Evolutionary conservation across 2,888 invertebrate species (phyloP), one percentile per base, ranked within the genome.

Genomic region (Himalopsyche anomala): DNA sequence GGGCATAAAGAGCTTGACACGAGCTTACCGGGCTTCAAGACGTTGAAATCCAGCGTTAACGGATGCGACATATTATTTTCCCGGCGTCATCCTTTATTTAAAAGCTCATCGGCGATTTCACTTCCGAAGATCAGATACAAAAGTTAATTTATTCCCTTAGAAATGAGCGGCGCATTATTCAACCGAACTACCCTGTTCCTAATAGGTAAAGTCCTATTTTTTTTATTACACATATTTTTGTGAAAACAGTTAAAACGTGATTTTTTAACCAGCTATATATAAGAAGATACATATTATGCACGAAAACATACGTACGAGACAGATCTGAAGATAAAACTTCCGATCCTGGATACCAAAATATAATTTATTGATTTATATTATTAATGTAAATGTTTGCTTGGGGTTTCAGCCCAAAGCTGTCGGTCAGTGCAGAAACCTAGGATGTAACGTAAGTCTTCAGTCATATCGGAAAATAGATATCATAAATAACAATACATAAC

Each of bases 81-180:
- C 62, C 62, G 62, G 62, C 62, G 62, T 62, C 62, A 62, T 62
- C 19, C 62, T 62, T 62, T 62, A 62, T 62, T 62, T 62, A 28
- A 19, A 62, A 62, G 62, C 62, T 62, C 62, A 62, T 62, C 62
- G 62, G 19, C 19, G 62, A 62, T 62, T 62, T 62, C 19, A 62
- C 62, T 62, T 62, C 62, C 62, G n/a, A 62, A 19, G 62, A 62
- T 62, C 62, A 19, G 62, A 62, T 62, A 62, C 6, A 8, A 62
- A n/a, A 62, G 62, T 62, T 62, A 62, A 62, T 62, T 62, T 62
- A 62, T 62, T 62, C 62, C 3, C 19, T 19, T 19, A 19, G 19
- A 19, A 62, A 19, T 19, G 5, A 19, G 28, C 56, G 19, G 19
- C 28, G 28, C 62, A 19, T 19, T 62, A 62, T 62, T 62, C 19